phyloP scores from a whole-genome alignment of 2,888 invertebrate genomes.

The Drosophila anomelani region DNA sequence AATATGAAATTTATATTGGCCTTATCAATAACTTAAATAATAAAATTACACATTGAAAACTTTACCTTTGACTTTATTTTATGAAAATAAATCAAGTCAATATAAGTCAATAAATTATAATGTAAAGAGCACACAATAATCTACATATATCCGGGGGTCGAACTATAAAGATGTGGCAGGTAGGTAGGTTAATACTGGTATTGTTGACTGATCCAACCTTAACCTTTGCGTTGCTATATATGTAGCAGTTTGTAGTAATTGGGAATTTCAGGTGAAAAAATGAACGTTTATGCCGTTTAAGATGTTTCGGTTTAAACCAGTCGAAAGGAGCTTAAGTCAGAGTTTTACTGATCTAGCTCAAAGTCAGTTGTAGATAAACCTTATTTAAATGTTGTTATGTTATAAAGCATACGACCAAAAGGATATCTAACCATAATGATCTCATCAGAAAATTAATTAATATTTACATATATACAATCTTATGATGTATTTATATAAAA shows the following conservation, averaged over 20 bases:
- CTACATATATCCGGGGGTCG: too few relatives aligned
- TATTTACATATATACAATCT: too few relatives aligned
- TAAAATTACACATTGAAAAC: background rate
- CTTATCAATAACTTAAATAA: background rate
- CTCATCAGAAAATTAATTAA: too few relatives aligned
- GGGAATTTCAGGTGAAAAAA: background rate
- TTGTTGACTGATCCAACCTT: background rate
- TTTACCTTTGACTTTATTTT: background rate
- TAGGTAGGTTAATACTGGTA: background rate
- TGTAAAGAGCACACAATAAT: too few relatives aligned
- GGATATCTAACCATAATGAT: too few relatives aligned
- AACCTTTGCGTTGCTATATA: too few relatives aligned
- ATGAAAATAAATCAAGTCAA: background rate
- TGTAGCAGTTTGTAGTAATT: background rate
- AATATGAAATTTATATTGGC: conserved; percentile 30
- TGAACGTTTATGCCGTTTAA: background rate
- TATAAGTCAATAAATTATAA: too few relatives aligned
- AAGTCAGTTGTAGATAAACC: too few relatives aligned
- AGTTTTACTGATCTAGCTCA: background rate
- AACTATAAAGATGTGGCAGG: too few relatives aligned
- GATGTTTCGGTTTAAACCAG: too few relatives aligned
- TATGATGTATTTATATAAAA: background rate
- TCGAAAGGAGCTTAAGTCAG: background rate
- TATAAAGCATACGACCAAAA: too few relatives aligned
- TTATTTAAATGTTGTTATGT: too few relatives aligned